A percentile compares a stretch with the other conserved stretches of the same genome.
Evolutionary conservation across 64 coral and sea anemone species (phyloP).

Genomic region (Acropora yongei): DNA sequence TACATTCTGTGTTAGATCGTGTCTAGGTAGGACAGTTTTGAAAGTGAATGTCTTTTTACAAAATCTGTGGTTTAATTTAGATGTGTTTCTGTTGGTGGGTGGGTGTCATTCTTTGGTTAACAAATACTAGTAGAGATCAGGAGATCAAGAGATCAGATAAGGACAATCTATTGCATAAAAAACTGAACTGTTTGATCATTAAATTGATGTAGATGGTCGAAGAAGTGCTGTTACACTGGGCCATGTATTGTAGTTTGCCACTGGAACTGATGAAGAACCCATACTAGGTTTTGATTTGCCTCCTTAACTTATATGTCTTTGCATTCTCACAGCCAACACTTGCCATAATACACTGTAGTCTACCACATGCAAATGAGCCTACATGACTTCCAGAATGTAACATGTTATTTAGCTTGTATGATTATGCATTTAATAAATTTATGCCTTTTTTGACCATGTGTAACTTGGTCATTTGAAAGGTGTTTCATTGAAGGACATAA

Average conservation of each 20-base stretch:
- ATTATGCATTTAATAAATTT: not conserved
- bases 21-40: too few relatives aligned
- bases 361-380: not conserved
- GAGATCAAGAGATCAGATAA: not conserved
- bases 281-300: not conserved
- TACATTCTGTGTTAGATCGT: too few relatives aligned
- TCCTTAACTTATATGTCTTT: not conserved
- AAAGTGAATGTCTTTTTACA: too few relatives aligned
- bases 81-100: too few relatives aligned
- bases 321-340: not conserved
- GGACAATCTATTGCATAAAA: too few relatives aligned
- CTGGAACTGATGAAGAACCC: constrained; percentile 29
- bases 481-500: not conserved
- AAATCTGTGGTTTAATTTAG: too few relatives aligned
- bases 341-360: not conserved
- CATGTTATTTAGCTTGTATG: not conserved
- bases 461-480: not conserved
- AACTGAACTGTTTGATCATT: too few relatives aligned
- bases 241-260: constrained; percentile 37
- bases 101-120: too few relatives aligned
- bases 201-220: constrained; percentile 19
- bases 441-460: not conserved
- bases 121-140: too few relatives aligned
- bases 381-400: not conserved
- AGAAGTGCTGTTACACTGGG: constrained; percentile 39